Conservation (phyloP, 2,113 vertebrate genomes). For the Scytalopus superciliaris region DNA sequence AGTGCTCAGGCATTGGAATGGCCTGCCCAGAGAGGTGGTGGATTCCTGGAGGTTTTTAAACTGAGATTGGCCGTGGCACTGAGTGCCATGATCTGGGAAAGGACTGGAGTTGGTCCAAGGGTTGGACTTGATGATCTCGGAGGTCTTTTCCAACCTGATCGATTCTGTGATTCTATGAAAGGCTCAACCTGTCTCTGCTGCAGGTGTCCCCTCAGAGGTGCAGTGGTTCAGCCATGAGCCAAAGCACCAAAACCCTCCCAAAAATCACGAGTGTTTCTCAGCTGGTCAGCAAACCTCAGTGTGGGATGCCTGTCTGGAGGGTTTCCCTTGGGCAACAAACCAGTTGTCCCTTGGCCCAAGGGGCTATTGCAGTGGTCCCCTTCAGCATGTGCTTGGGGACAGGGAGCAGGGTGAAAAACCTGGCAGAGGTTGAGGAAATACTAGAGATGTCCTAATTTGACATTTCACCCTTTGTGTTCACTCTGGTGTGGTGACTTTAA, state of each 20-base stretch:
- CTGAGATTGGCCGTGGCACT: too few species aligned
- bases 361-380: accelerated
- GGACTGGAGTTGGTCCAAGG: too few species aligned
- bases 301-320: accelerated
- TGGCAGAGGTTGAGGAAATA: background rate
- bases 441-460: background rate
- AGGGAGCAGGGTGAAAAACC: background rate
- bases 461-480: accelerated
- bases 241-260: background rate
- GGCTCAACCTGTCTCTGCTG: background rate
- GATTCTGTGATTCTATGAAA: too few species aligned
- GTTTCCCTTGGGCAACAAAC: background rate
- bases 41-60: too few species aligned
- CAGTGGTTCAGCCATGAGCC: background rate
- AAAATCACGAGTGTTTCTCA: background rate
- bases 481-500: background rate
- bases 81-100: too few species aligned
- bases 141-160: too few species aligned
- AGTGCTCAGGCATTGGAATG: too few species aligned
- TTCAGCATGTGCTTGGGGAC: background rate
- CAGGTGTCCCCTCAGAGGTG: background rate
- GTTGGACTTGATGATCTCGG: too few species aligned
- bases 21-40: too few species aligned
- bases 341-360: accelerated
- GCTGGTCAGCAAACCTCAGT: background rate